A percentile compares a stretch with the other conserved stretches of the same genome.
Evolutionary conservation across 2,113 vertebrate genomes (phyloP).

Genomic region (Willisornis vidua): DNA sequence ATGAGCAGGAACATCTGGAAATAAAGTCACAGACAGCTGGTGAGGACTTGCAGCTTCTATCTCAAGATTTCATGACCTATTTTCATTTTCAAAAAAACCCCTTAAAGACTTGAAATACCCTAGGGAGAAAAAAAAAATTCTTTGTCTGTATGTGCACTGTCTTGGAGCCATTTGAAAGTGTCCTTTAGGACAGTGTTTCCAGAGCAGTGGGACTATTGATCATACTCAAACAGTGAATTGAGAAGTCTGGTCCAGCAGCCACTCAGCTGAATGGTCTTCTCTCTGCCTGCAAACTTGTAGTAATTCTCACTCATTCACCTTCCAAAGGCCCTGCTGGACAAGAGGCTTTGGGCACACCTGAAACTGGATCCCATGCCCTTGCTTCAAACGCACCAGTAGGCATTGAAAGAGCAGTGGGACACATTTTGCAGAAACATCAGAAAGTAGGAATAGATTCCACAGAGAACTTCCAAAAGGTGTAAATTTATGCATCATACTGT

Average conservation of each 20-base stretch:
- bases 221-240: rapidly evolving
- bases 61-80: background rate
- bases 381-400: background rate
- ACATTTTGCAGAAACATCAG: background rate
- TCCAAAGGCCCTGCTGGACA: background rate
- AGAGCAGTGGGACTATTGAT: background rate
- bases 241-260: background rate
- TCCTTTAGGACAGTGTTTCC: background rate
- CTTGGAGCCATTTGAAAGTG: rapidly evolving
- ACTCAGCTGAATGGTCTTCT: background rate
- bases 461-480: background rate
- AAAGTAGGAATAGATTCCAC: background rate
- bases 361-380: background rate
- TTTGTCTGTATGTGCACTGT: background rate
- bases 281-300: background rate
- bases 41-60: background rate
- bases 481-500: background rate
- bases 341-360: background rate
- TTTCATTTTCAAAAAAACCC: background rate
- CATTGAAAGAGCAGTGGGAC: no score
- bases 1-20: constrained; percentile 51
- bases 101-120: background rate
- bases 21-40: background rate
- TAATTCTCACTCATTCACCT: background rate
- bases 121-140: background rate